Percentiles rank a stretch among this genome's conserved stretches.
These are phyloP conservation scores for Crocidura indochinensis DNA, from an alignment of 2,797 vertebrate species.

Conservation along the genomic window DNA sequence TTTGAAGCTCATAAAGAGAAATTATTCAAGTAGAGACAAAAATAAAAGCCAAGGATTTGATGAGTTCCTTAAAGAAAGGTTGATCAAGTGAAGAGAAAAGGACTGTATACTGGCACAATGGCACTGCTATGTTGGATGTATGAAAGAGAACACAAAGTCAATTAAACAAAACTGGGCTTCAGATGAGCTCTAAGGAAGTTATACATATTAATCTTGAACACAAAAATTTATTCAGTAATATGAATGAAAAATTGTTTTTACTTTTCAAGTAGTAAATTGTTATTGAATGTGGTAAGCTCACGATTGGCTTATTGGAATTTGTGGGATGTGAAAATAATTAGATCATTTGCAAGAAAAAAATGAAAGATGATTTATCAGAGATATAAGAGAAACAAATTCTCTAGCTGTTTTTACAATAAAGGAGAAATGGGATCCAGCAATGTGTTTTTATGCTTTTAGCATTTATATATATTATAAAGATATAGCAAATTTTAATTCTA, in stretches of 20 bases:
- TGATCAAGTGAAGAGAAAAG: not conserved
- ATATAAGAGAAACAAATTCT: not conserved
- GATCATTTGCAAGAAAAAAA: not conserved
- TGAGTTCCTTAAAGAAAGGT: not conserved
- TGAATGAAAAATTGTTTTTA: not conserved
- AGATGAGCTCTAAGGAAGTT: not conserved
- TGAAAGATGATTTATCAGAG: not conserved
- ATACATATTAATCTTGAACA: not conserved
- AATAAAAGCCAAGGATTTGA: fast-evolving
- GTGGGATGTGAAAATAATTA: not conserved
- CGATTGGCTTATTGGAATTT: not conserved
- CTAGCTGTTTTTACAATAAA: not conserved
- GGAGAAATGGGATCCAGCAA: not conserved
- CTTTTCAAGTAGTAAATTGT: not conserved
- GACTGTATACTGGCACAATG: not conserved
- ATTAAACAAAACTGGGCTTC: not conserved
- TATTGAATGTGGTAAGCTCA: not conserved
- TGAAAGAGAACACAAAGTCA: not conserved
- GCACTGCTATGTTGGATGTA: fast-evolving
- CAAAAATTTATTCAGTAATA: not conserved
- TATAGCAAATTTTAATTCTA: not conserved
- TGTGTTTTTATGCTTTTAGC: not conserved
- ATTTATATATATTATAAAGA: not conserved
- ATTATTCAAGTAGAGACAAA: too few species aligned
- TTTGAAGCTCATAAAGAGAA: not conserved